Percentiles rank a stretch among this genome's conserved stretches.
Evolutionary conservation across 1,140 invertebrate species (phyloP).

Genomic region (Hormaphis cornu): DNA sequence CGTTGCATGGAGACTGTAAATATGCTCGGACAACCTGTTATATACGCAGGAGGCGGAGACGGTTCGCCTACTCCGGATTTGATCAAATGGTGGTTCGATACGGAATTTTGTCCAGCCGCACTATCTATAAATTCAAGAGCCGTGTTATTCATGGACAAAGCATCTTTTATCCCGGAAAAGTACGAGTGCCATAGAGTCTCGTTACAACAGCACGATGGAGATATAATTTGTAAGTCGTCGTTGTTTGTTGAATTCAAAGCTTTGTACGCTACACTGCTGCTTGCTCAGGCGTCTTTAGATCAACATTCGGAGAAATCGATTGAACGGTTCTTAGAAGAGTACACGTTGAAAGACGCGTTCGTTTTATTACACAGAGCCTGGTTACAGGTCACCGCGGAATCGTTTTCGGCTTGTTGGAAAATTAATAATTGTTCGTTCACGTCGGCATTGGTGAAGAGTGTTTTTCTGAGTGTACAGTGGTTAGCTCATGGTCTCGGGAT

Average conservation of each 20-base stretch:
- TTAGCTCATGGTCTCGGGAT: slow-evolving; percentile 44
- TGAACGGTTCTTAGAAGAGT: slow-evolving; percentile 40
- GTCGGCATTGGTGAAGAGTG: slow-evolving; percentile 40
- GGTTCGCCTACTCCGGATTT: slow-evolving; percentile 45
- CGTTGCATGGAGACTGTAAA: slow-evolving; percentile 46
- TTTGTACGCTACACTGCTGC: slow-evolving; percentile 42
- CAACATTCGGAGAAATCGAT: slow-evolving; percentile 36
- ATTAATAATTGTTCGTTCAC: slow-evolving; percentile 22
- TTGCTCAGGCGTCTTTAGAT: slow-evolving; percentile 37
- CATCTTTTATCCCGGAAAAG: slow-evolving; percentile 39
- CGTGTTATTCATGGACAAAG: slow-evolving; percentile 43
- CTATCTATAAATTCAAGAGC: slow-evolving; percentile 46
- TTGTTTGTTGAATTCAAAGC: slow-evolving; percentile 39
- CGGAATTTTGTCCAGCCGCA: slow-evolving; percentile 46
- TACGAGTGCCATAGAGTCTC: not conserved
- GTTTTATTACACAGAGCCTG: slow-evolving; percentile 46
- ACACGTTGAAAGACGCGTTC: slow-evolving; percentile 47
- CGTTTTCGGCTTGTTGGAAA: slow-evolving; percentile 44
- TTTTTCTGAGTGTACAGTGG: slow-evolving; percentile 41
- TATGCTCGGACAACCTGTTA: slow-evolving; percentile 48
- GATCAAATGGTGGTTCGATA: slow-evolving; percentile 49
- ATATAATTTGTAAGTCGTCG: not conserved
- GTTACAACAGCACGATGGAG: not conserved
- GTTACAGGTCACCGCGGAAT: slow-evolving; percentile 45
- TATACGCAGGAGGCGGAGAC: slow-evolving; percentile 48